Base-by-base conservation (phyloP, 2,888 invertebrate species). In the Aphrophora alni region DNA sequence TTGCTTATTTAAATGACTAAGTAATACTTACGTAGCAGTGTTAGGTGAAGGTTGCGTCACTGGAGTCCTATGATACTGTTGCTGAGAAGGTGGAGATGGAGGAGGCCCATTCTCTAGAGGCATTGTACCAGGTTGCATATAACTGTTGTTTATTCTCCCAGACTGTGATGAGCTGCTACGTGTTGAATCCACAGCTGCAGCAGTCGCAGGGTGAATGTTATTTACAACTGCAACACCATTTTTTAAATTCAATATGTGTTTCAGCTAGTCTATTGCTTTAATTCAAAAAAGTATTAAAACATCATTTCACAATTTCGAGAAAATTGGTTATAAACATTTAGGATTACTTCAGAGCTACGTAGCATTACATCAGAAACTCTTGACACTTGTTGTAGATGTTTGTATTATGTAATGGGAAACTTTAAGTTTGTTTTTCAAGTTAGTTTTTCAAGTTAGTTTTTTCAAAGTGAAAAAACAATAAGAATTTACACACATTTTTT, bases 21-120 rank as follows among this genome's bases (percentile, higher is more conserved):
- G n/a, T 14, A 25, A 17, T 28, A 70, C 24, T 77, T 25, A 81
- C 81, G 78, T 70, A 28, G 78, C 78, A 27, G 81, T 77, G 44
- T 73, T 80, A 28, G 78, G 78, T n/a, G 73, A 73, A 28, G 73
- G 73, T n/a, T 77, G 77, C 14, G 77, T 38, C 38, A 70, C 27
- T n/a, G 80, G 75, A 26, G 80, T 70, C 73, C 80, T 70, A 78
- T 76, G 79, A 71, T 80, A 77, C 27, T 72, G 72, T 38, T 75
- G 74, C 12, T 77, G 77, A 26, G 78, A 80, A 5, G 82, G 78
- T 10, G 82, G 78, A 3, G 79, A 72, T 0, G 82, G 77, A 44
- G 80, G 75, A 14, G 82, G 83, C 21, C 82, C 82, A 71, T 82
- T 82, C 82, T 84, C 80, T 68, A 82, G 59, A 38, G 77, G 25